A percentile compares a stretch with the other conserved stretches of the same genome.
Evolutionary conservation across 2,888 invertebrate species (phyloP).

Genomic region (Deroplatys truncata): DNA sequence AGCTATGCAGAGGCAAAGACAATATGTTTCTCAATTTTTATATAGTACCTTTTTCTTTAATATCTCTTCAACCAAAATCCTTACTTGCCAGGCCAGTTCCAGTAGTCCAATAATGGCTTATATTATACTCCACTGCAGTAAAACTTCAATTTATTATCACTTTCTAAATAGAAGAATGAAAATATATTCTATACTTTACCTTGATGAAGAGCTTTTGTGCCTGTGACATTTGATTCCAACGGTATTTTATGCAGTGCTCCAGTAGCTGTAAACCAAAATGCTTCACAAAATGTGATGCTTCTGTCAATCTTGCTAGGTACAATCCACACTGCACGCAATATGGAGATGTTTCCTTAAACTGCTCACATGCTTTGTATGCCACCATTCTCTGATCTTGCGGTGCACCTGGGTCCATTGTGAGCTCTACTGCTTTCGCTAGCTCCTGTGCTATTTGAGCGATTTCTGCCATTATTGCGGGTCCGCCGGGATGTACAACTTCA

Average conservation of each 20-base stretch:
- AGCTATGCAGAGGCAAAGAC: too few species aligned
- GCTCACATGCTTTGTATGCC: conserved; percentile 55
- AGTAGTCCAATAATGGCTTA: too few species aligned
- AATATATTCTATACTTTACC: conserved; percentile 42
- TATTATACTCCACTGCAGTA: too few species aligned
- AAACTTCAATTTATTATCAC: too few species aligned
- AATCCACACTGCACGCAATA: conserved; percentile 84
- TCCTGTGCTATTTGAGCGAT: conserved; percentile 58
- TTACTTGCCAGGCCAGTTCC: too few species aligned
- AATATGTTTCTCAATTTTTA: too few species aligned
- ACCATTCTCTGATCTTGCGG: conserved; percentile 71
- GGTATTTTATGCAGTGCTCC: conserved; percentile 89
- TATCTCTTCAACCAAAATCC: too few species aligned
- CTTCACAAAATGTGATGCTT: conserved; percentile 72
- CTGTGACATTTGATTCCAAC: conserved; percentile 85
- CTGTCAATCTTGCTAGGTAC: conserved; percentile 67
- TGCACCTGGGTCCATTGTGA: conserved; percentile 76
- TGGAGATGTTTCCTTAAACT: conserved; percentile 82
- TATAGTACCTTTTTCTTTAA: too few species aligned
- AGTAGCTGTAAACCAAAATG: conserved; percentile 91
- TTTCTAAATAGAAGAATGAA: not conserved
- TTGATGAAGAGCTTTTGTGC: conserved; percentile 87
- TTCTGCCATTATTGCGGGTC: not conserved
- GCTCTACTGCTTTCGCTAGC: conserved; percentile 74
- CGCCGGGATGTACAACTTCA: too few species aligned